phyloP scores from a whole-genome alignment of 2,113 vertebrate genomes.

The Cochlearius cochlearius region DNA sequence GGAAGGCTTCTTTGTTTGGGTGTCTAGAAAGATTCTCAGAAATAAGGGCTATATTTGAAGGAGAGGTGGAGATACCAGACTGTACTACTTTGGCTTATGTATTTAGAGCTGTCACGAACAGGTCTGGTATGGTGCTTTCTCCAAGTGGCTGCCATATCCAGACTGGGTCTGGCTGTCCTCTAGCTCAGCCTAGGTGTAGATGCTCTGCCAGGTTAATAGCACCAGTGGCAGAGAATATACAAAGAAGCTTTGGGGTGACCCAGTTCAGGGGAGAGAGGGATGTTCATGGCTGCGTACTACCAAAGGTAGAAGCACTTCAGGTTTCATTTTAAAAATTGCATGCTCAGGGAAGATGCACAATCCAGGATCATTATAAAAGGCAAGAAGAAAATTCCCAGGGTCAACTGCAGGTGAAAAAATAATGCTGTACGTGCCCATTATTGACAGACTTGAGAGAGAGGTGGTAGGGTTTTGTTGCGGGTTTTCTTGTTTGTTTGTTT shows the following conservation, averaged over 20 bases:
- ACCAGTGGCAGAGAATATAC: neutral
- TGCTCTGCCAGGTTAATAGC: neutral
- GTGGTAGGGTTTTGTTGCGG: neutral
- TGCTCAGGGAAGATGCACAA: neutral
- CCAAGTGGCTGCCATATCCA: neutral
- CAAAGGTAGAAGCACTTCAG: neutral
- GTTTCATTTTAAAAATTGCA: neutral
- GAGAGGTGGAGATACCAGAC: neutral
- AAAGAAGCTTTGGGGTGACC: neutral
- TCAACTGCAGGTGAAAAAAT: neutral
- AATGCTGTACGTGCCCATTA: neutral
- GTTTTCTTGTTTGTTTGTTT: slow-evolving; percentile 2
- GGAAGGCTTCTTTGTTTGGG: neutral
- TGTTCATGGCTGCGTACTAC: neutral
- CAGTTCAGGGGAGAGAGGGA: neutral
- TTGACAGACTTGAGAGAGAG: neutral
- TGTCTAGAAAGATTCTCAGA: neutral
- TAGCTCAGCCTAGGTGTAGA: neutral
- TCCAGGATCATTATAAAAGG: neutral
- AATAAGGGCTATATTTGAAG: neutral
- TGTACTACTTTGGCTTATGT: neutral
- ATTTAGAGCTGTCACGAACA: neutral
- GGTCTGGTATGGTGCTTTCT: neutral
- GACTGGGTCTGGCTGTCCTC: neutral
- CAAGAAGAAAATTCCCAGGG: neutral